Percentiles rank a stretch among this genome's conserved stretches.
phyloP scores from a whole-genome alignment of 2,888 invertebrate species.

The Iselma pallidipennis region DNA sequence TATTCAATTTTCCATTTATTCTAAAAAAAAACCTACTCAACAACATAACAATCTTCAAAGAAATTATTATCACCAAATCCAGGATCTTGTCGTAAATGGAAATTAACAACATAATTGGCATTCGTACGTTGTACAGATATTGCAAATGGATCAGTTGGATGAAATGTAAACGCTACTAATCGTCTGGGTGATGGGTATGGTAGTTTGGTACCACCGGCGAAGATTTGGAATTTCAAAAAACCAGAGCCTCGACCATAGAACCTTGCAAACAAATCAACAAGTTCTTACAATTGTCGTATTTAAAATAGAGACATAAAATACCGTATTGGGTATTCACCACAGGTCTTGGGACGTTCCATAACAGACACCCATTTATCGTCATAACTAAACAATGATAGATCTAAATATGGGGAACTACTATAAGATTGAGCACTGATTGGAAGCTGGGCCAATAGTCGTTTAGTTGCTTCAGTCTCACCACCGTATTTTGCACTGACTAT shows the following conservation, averaged over 20 bases:
- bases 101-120: conserved; percentile 92
- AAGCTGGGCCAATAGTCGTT: conserved; percentile 84
- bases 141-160: conserved; percentile 94
- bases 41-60: conserved; percentile 19
- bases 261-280: too few species aligned
- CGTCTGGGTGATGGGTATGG: conserved; percentile 72
- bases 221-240: conserved; percentile 71
- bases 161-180: conserved; percentile 93
- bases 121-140: conserved; percentile 94
- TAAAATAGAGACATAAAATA: too few species aligned
- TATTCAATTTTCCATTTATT: background rate
- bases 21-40: conserved; percentile 13
- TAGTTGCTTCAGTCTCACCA: conserved; percentile 87
- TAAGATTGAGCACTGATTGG: conserved; percentile 96
- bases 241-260: conserved; percentile 85
- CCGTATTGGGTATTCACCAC: conserved; percentile 91
- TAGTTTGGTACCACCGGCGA: conserved; percentile 69
- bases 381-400: conserved; percentile 88
- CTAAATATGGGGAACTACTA: conserved; percentile 90
- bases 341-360: conserved; percentile 93
- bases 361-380: conserved; percentile 96
- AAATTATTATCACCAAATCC: conserved; percentile 16
- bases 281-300: too few species aligned
- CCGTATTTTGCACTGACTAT: conserved; percentile 88
- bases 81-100: conserved; percentile 73